Conservation (phyloP, 2,888 invertebrate genomes). For the Plemyria rubiginata region DNA sequence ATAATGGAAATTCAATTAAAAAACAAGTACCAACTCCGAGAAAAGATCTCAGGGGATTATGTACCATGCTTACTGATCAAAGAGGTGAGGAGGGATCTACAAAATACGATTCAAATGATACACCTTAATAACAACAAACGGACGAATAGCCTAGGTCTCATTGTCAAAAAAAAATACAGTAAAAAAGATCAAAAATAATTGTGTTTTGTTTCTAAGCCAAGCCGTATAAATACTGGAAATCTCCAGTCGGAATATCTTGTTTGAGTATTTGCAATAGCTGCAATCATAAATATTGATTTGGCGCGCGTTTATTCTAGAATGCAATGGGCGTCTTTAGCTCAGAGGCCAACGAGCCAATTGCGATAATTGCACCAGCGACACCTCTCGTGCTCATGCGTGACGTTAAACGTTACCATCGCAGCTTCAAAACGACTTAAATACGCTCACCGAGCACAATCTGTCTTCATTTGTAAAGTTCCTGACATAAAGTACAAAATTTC, state of each 20-base stretch:
- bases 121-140: no score
- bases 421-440: constrained; percentile 59
- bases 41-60: no score
- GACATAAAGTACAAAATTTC: constrained; percentile 58
- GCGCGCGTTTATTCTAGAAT: constrained; percentile 55
- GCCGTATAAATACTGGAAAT: not conserved
- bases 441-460: constrained; percentile 46
- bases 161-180: no score
- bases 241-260: not conserved
- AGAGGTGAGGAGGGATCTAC: no score
- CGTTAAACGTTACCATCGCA: constrained; percentile 61
- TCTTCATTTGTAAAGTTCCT: constrained; percentile 50
- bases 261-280: constrained; percentile 3
- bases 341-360: constrained; percentile 82
- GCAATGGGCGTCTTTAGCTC: constrained; percentile 77
- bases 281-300: constrained; percentile 24
- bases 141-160: no score
- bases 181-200: no score
- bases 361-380: constrained; percentile 81
- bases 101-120: no score
- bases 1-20: no score
- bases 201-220: not conserved
- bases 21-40: no score
- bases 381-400: constrained; percentile 79
- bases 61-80: no score